A percentile compares a stretch with the other conserved stretches of the same genome.
These are phyloP conservation scores for Drosophila anomalipes DNA, from an alignment of 2,888 invertebrate species.

Conservation along the genomic window DNA sequence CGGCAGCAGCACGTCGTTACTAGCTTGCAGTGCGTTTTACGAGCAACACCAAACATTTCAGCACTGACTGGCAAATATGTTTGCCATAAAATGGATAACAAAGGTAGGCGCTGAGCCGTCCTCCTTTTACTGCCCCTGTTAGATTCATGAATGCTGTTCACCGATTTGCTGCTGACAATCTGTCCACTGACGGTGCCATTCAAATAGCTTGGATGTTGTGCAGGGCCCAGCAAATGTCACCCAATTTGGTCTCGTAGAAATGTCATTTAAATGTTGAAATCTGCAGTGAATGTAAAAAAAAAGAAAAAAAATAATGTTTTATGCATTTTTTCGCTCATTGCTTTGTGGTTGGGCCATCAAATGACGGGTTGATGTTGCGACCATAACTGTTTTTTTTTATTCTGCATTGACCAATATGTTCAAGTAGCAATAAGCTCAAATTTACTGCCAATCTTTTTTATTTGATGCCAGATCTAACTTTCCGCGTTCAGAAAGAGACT, in stretches of 20 bases:
- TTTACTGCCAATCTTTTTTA: background rate
- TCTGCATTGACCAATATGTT: constrained; percentile 12
- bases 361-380: constrained; percentile 16
- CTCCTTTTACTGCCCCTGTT: background rate
- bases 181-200: constrained; percentile 25
- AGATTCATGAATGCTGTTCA: constrained; percentile 54
- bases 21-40: constrained; percentile 39
- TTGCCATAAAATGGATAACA: constrained; percentile 38
- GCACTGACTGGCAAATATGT: constrained; percentile 14
- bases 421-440: background rate
- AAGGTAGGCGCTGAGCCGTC: constrained; percentile 28
- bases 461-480: background rate
- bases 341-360: constrained; percentile 48
- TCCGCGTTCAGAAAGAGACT: background rate
- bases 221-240: background rate
- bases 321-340: constrained; percentile 32
- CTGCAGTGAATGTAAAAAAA: background rate
- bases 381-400: constrained; percentile 24
- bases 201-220: constrained; percentile 2
- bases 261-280: constrained; percentile 37
- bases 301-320: background rate
- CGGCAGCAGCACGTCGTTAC: constrained; percentile 1
- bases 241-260: constrained; percentile 31
- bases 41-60: constrained; percentile 21
- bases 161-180: constrained; percentile 47